Evolutionary conservation across 2,797 vertebrate species (phyloP).

Genomic region (Dromococcyx pavoninus): DNA sequence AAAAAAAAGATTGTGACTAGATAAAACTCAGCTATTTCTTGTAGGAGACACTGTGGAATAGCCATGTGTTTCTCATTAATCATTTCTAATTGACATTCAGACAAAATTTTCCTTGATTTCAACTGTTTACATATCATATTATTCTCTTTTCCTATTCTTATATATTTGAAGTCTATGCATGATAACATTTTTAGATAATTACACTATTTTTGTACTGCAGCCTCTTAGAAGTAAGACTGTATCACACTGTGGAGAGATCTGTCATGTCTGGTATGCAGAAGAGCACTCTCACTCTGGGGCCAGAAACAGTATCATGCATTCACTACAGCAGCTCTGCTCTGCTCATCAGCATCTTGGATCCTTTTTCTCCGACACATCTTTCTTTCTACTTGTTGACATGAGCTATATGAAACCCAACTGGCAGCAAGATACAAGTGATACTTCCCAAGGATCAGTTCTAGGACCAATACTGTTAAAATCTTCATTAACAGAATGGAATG

Average conservation of each 20-base stretch:
- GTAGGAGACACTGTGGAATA: neutral
- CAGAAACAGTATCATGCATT: neutral
- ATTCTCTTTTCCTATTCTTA: neutral
- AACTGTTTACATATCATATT: conserved; percentile 20
- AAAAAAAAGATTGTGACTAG: neutral
- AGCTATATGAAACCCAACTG: neutral
- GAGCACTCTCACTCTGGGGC: neutral
- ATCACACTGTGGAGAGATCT: neutral
- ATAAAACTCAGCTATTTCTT: neutral
- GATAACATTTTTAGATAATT: conserved; percentile 16
- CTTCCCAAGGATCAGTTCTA: neutral
- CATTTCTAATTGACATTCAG: conserved; percentile 18
- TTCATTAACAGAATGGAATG: neutral
- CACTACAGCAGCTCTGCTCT: neutral
- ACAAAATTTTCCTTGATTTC: neutral
- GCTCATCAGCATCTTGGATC: neutral
- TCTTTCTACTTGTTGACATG: neutral
- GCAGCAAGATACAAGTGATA: neutral
- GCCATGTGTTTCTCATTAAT: neutral
- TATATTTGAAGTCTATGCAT: neutral
- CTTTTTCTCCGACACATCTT: neutral
- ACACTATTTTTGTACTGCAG: neutral
- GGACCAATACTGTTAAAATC: neutral
- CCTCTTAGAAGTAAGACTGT: neutral
- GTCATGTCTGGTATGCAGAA: neutral